These are phyloP conservation scores for Helostoma temminkii DNA, from an alignment of 2,797 vertebrate genomes.

Conservation along the genomic window DNA sequence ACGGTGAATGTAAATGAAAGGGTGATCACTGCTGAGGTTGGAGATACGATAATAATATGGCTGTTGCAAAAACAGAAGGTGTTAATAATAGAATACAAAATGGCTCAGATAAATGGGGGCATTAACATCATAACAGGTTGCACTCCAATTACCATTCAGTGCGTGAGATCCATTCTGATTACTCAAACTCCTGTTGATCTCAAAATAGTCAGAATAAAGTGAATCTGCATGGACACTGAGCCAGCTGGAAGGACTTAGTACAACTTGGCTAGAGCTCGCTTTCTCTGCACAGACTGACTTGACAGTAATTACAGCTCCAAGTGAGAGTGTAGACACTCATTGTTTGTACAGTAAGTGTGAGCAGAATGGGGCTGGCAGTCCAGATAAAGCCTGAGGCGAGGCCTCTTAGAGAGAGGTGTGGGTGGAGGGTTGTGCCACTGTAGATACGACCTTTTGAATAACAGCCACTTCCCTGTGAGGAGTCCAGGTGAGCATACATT, in stretches of 20 bases:
- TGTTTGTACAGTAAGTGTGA: slow-evolving; percentile 65
- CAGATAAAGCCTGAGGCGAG: slow-evolving; percentile 57
- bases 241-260: slow-evolving; percentile 47
- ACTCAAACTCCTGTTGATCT: slow-evolving; percentile 32
- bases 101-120: slow-evolving; percentile 39
- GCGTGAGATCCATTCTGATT: slow-evolving; percentile 24
- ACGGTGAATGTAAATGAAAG: slow-evolving; percentile 23
- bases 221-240: slow-evolving; percentile 33
- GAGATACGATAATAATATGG: slow-evolving; percentile 35
- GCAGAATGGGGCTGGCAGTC: slow-evolving; percentile 63
- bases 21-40: slow-evolving; percentile 27
- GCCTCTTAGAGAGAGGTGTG: slow-evolving; percentile 63
- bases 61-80: slow-evolving; percentile 40
- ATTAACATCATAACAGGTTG: slow-evolving; percentile 41
- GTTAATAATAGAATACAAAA: slow-evolving; percentile 45
- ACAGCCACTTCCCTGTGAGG: slow-evolving; percentile 65
- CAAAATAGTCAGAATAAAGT: slow-evolving; percentile 40
- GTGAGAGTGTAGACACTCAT: slow-evolving; percentile 25
- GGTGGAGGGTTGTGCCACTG: slow-evolving; percentile 60
- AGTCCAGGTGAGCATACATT: slow-evolving; percentile 54
- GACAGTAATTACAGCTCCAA: slow-evolving; percentile 69
- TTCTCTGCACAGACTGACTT: slow-evolving; percentile 55
- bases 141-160: slow-evolving; percentile 28
- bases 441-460: slow-evolving; percentile 71
- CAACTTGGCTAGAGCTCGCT: slow-evolving; percentile 48